Percentiles rank a stretch among this genome's conserved stretches.
Evolutionary conservation across 2,888 invertebrate genomes (phyloP).

Genomic region (Tholera decimalis): DNA sequence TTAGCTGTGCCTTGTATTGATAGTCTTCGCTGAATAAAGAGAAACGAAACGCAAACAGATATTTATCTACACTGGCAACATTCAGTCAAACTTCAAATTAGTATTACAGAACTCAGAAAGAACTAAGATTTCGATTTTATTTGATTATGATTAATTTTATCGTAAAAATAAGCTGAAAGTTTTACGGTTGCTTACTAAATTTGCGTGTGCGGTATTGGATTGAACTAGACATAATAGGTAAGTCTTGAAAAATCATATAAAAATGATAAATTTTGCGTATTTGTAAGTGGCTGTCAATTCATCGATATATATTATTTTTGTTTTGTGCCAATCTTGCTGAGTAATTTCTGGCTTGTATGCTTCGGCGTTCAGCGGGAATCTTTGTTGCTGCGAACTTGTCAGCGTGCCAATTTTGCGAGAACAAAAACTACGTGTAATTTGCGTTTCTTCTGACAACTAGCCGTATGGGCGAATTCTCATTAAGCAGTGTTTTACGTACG

Average conservation of each 20-base stretch:
- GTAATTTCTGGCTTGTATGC: constrained; percentile 69
- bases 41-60: constrained; percentile 43
- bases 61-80: constrained; percentile 52
- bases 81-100: constrained; percentile 64
- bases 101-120: constrained; percentile 56
- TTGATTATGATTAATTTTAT: constrained; percentile 66
- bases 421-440: constrained; percentile 38
- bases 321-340: constrained; percentile 74
- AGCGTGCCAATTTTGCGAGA: constrained; percentile 60
- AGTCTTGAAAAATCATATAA: constrained; percentile 32
- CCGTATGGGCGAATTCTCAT: constrained; percentile 40
- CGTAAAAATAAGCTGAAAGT: constrained; percentile 58
- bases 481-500: constrained; percentile 12
- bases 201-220: constrained; percentile 40
- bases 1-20: too few species aligned
- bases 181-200: constrained; percentile 43
- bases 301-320: constrained; percentile 70
- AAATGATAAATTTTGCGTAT: constrained; percentile 23
- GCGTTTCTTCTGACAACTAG: constrained; percentile 22
- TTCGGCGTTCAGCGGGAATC: constrained; percentile 34
- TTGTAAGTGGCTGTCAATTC: constrained; percentile 53
- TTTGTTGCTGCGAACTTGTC: constrained; percentile 61
- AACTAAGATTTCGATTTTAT: constrained; percentile 58
- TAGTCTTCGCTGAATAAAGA: not conserved
- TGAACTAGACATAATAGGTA: constrained; percentile 51